Percentiles rank a stretch among this genome's conserved stretches.
phyloP scores from a whole-genome alignment of 2,797 vertebrate genomes.

The Pogonophryne albipinna region DNA sequence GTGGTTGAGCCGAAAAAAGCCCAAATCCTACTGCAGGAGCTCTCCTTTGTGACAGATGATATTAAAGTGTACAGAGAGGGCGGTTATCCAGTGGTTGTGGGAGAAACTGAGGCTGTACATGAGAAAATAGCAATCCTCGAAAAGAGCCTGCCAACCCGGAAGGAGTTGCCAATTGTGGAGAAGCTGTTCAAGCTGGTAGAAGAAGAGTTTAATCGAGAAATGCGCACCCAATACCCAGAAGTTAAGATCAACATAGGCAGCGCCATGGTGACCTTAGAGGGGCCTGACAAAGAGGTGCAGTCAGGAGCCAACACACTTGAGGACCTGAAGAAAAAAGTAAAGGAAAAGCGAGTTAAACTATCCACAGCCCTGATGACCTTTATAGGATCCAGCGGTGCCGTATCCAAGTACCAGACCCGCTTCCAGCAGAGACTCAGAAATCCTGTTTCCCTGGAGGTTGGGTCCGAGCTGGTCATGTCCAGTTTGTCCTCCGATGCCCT shows the following conservation, averaged over 20 bases:
- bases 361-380: slow-evolving; percentile 48
- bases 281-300: slow-evolving; percentile 49
- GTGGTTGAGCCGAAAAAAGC: slow-evolving; percentile 44
- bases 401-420: slow-evolving; percentile 54
- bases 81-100: slow-evolving; percentile 68
- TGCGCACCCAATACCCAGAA: slow-evolving; percentile 11
- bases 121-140: slow-evolving; percentile 44
- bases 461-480: slow-evolving; percentile 61
- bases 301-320: slow-evolving; percentile 41
- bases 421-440: slow-evolving; percentile 64
- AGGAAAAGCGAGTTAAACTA: slow-evolving; percentile 45
- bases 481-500: slow-evolving; percentile 71
- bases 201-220: slow-evolving; percentile 59
- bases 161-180: slow-evolving; percentile 40
- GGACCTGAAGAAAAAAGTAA: slow-evolving; percentile 48
- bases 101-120: slow-evolving; percentile 46
- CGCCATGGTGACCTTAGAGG: slow-evolving; percentile 55
- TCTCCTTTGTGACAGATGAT: slow-evolving; percentile 25
- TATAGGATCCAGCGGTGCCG: slow-evolving; percentile 46
- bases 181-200: slow-evolving; percentile 58
- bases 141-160: slow-evolving; percentile 19
- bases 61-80: slow-evolving; percentile 60
- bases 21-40: slow-evolving; percentile 41
- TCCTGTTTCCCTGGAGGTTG: slow-evolving; percentile 58
- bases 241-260: slow-evolving; percentile 34